Conservation (phyloP, 2,888 invertebrate species). For the Teleiodes luculella region DNA sequence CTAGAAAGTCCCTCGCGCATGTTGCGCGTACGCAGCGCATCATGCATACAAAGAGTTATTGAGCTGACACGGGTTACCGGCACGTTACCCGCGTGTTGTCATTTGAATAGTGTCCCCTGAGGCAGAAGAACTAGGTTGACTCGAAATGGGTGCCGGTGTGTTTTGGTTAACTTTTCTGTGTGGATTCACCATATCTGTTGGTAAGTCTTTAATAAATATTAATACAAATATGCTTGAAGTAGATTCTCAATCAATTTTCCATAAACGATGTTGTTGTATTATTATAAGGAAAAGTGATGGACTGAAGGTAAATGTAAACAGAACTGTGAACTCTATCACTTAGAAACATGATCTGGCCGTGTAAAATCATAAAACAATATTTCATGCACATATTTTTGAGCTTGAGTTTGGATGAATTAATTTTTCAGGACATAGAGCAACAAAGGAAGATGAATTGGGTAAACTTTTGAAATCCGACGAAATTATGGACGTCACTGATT, state of each 20-base stretch:
- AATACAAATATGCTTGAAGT: neutral
- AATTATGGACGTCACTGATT: constrained; percentile 67
- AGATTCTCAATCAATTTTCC: too few species aligned
- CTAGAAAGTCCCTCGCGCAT: constrained; percentile 75
- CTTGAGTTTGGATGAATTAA: neutral
- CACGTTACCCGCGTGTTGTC: constrained; percentile 53
- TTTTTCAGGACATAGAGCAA: constrained; percentile 31
- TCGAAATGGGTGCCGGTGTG: constrained; percentile 49
- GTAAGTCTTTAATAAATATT: constrained; percentile 33
- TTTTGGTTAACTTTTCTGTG: constrained; percentile 41
- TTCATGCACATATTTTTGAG: too few species aligned
- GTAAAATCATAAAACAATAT: too few species aligned
- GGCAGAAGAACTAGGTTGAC: constrained; percentile 41
- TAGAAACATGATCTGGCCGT: too few species aligned
- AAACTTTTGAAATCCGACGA: constrained; percentile 40
- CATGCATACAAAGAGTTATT: constrained; percentile 72
- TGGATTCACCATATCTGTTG: constrained; percentile 37
- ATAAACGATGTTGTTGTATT: neutral
- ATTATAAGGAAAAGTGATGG: neutral
- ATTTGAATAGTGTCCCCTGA: constrained; percentile 70
- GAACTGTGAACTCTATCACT: too few species aligned
- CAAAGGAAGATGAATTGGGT: constrained; percentile 22
- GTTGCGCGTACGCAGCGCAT: constrained; percentile 60
- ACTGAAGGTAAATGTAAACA: too few species aligned
- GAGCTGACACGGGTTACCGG: constrained; percentile 55